Base-by-base conservation (phyloP, 1,140 invertebrate genomes). In the Aphaenogaster rudis region DNA sequence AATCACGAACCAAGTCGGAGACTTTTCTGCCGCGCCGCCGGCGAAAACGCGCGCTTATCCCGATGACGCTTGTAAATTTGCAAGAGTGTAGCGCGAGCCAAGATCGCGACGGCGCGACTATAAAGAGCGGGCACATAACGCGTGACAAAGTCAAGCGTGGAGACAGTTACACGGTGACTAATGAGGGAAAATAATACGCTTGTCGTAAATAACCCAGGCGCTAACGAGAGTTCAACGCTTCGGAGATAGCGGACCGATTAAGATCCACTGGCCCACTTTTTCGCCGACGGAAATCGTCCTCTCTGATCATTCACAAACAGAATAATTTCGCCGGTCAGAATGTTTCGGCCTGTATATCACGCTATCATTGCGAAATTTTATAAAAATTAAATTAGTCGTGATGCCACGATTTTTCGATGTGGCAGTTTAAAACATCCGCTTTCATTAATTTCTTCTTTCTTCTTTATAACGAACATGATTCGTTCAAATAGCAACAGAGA, bases 141-240 rank as follows among this genome's bases (percentile, higher is more conserved):
- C 67, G 67, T 61, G 80, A 72, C 80, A 82, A 82, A 82, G 80
- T 74, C 52, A 52, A 72, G 52, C 79, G 52, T 36, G 52, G 67
- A 42, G 66, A 74, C 67, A 74, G 80, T 82, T 82, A 74, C 80
- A 48, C 7, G 39, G 67, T 48, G 80, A 74, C 67, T 82, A 82
- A 82, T 59, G 80, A 74, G 67, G 39, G 54, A 82, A 74, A 74
- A 82, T 74, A 82, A 82, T 82, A 21, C 1, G 39, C 21, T 45
- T 11, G 42, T 82, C 80, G 45, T 74, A 82, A 82, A 82, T 74
- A 82, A 48, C 17, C 21, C 39, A n/a, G 8, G 39, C 42, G 39
- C 50, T 82, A 82, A 74, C 67, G 2, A 74, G 21, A 28, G 39
- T 61, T 82, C 52, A 74, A 59, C 80, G 54, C 42, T 82, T 74